These are phyloP conservation scores for Heliconius erato DNA, from an alignment of 2,888 invertebrate species.

Conservation along the genomic window DNA sequence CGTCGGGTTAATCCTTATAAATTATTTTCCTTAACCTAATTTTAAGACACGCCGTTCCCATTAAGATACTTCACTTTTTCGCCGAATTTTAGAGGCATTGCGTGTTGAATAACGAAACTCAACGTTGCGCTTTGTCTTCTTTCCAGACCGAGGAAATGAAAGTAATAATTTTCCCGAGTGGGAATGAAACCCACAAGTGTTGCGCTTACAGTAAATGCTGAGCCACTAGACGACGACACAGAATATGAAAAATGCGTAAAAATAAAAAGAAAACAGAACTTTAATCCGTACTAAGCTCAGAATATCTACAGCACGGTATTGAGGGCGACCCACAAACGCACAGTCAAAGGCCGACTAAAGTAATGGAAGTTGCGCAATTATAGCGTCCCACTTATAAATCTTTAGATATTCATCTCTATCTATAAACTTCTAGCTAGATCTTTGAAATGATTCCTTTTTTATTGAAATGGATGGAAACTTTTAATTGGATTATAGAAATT, in stretches of 20 bases:
- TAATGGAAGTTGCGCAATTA: conserved; percentile 42
- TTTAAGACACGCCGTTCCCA: no score
- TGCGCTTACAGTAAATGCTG: not conserved
- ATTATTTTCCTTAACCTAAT: no score
- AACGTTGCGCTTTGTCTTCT: no score
- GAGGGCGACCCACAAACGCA: conserved; percentile 41
- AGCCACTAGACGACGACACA: not conserved
- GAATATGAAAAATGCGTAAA: not conserved
- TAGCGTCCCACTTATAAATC: conserved; percentile 36
- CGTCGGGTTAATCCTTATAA: no score
- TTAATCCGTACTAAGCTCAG: conserved; percentile 2
- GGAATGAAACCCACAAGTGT: not conserved
- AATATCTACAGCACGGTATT: conserved; percentile 1
- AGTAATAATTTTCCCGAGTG: not conserved
- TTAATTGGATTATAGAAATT: no score
- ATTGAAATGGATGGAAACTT: not conserved
- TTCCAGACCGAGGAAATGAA: no score
- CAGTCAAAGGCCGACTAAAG: conserved; percentile 36
- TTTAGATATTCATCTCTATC: not conserved
- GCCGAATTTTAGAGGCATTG: no score
- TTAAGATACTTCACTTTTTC: no score
- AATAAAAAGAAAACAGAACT: not conserved
- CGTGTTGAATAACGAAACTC: no score
- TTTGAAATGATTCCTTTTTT: not conserved
- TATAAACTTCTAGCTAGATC: not conserved